Base-by-base conservation (phyloP, 2,113 vertebrate species). In the Dasypus novemcinctus region DNA sequence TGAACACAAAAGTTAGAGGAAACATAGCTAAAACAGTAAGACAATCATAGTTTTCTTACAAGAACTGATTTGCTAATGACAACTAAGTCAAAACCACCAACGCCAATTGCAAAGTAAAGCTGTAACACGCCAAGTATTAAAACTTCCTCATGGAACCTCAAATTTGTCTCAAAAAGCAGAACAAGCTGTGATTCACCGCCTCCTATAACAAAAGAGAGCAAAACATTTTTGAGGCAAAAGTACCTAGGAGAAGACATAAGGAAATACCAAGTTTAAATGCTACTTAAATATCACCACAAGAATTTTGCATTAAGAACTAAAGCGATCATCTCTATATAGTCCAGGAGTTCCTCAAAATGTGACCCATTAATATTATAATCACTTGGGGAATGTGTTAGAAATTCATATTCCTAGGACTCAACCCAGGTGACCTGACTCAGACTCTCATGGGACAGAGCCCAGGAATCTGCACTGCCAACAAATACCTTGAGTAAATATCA, bases 311-410 rank as follows among this genome's bases (percentile, higher is more conserved):
- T 59, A 43, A 93, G 31, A 96, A 86, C 75, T 89, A 68, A 8
- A 81, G 84, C 82, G 43, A 75, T 66, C 64, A 66, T 43, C 14
- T 69, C 14, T 69, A 59, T 59, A 59, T 59, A 64, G n/a, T 57
- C 74, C 29, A 83, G 66, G 61, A n/a, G 18, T 57, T 92, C 36
- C 71, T 82, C 61, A 94, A 96, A 96, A 72, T 90, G 36, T 74
- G 38, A 46, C 23, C 23, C 63, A 74, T 15, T n/a, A 21, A 80
- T 43, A 69, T 2, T 36, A 87, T 41, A 90, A 72, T 66, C 36
- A 75, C 12, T 25, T 41, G 38, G 49, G 71, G 18, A 91, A 86
- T 41, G 27, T 87, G 69, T 90, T 66, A 74, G 87, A 93, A 93
- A 84, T 88, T 63, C 72, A 49, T 63, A 54, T 90, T 89, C 38